phyloP scores from a whole-genome alignment of 1,140 invertebrate genomes.

The Dendrolimus punctatus region DNA sequence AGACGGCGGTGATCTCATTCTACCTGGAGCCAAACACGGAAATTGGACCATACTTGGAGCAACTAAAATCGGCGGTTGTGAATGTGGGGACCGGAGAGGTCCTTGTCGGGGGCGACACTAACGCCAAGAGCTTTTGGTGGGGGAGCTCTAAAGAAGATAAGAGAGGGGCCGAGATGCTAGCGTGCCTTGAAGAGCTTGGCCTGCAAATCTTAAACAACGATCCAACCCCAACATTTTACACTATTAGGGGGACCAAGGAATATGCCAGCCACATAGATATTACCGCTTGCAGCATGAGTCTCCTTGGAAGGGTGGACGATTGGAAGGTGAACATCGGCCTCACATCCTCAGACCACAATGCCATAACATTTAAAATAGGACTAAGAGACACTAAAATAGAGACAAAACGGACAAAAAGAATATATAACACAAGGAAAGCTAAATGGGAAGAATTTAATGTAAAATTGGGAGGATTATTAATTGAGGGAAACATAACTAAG shows the following conservation, averaged over 20 bases:
- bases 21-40: constrained; percentile 19
- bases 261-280: constrained; percentile 9
- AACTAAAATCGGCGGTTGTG: constrained; percentile 1
- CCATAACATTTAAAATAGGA: constrained; percentile 6
- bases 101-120: constrained; percentile 15
- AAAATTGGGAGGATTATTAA: constrained; percentile 4
- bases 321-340: constrained; percentile 9
- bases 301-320: constrained; percentile 2
- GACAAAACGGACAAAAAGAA: constrained; percentile 12
- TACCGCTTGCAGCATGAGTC: constrained; percentile 5
- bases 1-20: constrained; percentile 6
- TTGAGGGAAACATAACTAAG: constrained; percentile 3
- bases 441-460: constrained; percentile 14
- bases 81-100: neutral
- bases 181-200: constrained; percentile 1
- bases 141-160: constrained; percentile 4
- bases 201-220: constrained; percentile 11
- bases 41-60: constrained; percentile 10
- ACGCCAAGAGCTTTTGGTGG: constrained; percentile 18
- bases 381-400: constrained; percentile 1
- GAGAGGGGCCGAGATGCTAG: constrained; percentile 9
- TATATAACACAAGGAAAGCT: constrained; percentile 19
- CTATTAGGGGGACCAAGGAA: constrained; percentile 1
- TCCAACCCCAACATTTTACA: constrained; percentile 14
- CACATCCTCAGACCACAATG: constrained; percentile 14